Evolutionary conservation across 2,888 invertebrate genomes (phyloP), one percentile per base, ranked within the genome.

Genomic region (Branchipolynoe longqiensis): DNA sequence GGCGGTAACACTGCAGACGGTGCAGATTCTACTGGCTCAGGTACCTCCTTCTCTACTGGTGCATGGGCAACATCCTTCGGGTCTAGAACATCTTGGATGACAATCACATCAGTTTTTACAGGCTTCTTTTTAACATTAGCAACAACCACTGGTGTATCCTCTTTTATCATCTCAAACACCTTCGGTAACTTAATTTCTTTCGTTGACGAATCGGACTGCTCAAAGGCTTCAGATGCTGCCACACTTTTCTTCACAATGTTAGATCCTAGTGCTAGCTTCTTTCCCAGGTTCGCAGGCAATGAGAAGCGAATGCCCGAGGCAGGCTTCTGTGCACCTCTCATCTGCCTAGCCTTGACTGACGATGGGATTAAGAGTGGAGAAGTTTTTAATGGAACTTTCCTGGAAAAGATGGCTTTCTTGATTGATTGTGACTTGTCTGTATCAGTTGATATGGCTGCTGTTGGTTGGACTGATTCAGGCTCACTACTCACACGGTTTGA

Each of bases 201-300:
- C 33, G 14, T 33, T 69, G 33, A 36, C 38, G 33, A 22, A 41
- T 54, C 28, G 12, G 78, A 48, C 22, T 48, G 41, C 18, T 78
- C 78, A 78, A 78, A 78, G 0, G 28, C 78, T n/a, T 78, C 78
- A 0, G 78, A 78, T 14, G 78, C 31, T 41, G 78, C 41, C 4
- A 38, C 38, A 22, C 78, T 48, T 54, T 78, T 78, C 48, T 78
- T 78, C 69, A 69, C 25, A 1, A 38, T 48, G n/a, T 41, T 78
- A 25, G 78, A 28, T 3, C 8, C 48, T 78, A 36, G 69, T 36
- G 78, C 48, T 18, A 78, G 25, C 48, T 78, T 78, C 69, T 69
- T 69, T 6, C 25, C 69, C 31, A 69, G n/a, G 14, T 18, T 36
- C 12, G 78, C 28, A 8, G 78, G 78, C 48, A 78, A 54, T 18